These are phyloP conservation scores for Callitettix versicolor DNA, from an alignment of 1,140 invertebrate genomes.

Conservation along the genomic window DNA sequence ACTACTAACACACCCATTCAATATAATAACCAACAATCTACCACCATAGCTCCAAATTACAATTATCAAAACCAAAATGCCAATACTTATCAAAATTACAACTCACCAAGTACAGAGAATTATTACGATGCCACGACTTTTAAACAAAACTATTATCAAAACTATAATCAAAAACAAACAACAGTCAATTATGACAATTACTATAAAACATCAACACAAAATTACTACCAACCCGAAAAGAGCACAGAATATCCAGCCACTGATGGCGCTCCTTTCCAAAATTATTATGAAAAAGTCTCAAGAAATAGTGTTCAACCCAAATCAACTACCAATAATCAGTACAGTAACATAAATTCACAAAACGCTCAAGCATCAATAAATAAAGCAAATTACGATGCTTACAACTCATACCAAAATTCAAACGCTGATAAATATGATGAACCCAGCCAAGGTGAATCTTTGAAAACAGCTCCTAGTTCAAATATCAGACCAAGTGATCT, in stretches of 20 bases:
- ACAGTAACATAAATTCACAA: constrained; percentile 15
- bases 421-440: constrained; percentile 22
- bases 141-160: constrained; percentile 14
- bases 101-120: constrained; percentile 6
- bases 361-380: constrained; percentile 1
- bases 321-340: constrained; percentile 10
- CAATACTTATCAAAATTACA: constrained; percentile 14
- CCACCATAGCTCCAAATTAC: constrained; percentile 33
- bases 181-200: constrained; percentile 20
- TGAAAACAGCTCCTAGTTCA: constrained; percentile 26
- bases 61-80: constrained; percentile 21
- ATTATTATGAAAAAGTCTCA: no score
- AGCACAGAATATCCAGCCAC: constrained; percentile 1
- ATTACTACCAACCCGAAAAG: background rate
- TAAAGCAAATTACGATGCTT: constrained; percentile 18
- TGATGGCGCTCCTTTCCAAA: background rate
- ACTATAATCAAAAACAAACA: constrained; percentile 10
- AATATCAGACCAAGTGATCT: constrained; percentile 27
- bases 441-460: constrained; percentile 21
- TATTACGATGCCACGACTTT: constrained; percentile 6
- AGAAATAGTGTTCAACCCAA: background rate
- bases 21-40: constrained; percentile 24
- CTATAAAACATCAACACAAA: constrained; percentile 18
- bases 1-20: constrained; percentile 16
- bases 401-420: constrained; percentile 17